These are phyloP conservation scores for Takifugu flavidus DNA, from an alignment of 2,113 vertebrate genomes.

Conservation along the genomic window DNA sequence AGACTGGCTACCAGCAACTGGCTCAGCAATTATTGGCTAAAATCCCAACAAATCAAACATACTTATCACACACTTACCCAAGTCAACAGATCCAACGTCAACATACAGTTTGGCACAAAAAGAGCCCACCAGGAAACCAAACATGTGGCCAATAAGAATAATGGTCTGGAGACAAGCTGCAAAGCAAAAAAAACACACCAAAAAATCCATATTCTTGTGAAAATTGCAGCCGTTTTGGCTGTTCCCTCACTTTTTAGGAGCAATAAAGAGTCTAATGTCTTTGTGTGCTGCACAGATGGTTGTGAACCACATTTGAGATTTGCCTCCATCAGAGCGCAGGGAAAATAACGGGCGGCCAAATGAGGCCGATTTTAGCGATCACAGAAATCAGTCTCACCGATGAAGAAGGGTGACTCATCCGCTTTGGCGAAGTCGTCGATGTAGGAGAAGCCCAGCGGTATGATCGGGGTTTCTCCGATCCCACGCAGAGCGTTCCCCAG, in stretches of 20 bases:
- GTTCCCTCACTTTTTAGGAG: neutral
- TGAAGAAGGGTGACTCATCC: constrained; percentile 84
- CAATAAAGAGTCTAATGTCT: too few species aligned
- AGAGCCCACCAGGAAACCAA: constrained; percentile 82
- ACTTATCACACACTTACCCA: constrained; percentile 53
- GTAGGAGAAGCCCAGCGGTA: constrained; percentile 88
- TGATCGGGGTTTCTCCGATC: constrained; percentile 87
- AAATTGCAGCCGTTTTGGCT: neutral
- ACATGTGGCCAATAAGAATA: constrained; percentile 81
- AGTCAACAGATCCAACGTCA: constrained; percentile 86
- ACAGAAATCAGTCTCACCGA: constrained; percentile 73
- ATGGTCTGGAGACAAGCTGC: constrained; percentile 83
- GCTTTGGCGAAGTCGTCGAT: constrained; percentile 87
- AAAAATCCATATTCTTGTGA: neutral
- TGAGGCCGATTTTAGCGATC: neutral
- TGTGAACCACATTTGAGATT: too few species aligned
- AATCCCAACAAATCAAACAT: neutral
- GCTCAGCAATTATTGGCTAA: constrained; percentile 12
- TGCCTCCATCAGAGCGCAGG: neutral
- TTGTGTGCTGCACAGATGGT: too few species aligned
- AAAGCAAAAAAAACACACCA: constrained; percentile 3
- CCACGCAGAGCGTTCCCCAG: constrained; percentile 88
- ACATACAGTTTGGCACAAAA: constrained; percentile 85
- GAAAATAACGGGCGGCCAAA: neutral
- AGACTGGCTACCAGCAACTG: neutral